Evolutionary conservation across 2,797 vertebrate species (phyloP).

Genomic region (Schizothorax lantsangensis): DNA sequence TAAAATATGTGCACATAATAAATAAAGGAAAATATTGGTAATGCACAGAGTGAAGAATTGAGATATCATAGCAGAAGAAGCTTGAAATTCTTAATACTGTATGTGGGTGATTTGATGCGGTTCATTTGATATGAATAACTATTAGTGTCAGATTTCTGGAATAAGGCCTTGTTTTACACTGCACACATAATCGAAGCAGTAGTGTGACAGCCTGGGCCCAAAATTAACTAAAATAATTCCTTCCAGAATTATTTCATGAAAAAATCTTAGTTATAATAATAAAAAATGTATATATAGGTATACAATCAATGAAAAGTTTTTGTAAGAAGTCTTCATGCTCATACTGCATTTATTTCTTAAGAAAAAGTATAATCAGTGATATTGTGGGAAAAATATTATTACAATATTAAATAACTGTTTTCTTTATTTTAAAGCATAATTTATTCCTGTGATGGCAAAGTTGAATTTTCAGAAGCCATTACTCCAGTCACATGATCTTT

Average conservation of each 20-base stretch:
- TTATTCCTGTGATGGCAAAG: background rate
- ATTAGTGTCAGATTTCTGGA: constrained; percentile 11
- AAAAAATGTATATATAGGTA: background rate
- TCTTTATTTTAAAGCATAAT: background rate
- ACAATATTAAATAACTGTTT: background rate
- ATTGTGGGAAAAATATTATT: background rate
- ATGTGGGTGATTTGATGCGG: constrained; percentile 4
- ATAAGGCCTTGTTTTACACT: background rate
- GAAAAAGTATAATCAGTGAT: background rate
- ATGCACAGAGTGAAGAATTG: background rate
- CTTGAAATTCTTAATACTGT: background rate
- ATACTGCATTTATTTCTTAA: background rate
- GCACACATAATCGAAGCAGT: background rate
- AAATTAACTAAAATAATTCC: background rate
- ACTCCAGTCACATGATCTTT: background rate
- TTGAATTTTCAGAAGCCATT: background rate
- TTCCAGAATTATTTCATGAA: background rate
- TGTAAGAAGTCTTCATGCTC: background rate
- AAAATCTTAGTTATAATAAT: background rate
- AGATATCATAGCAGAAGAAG: background rate
- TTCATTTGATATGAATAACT: constrained; percentile 5
- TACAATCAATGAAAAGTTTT: background rate
- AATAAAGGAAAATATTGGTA: constrained; percentile 30
- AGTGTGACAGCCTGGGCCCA: background rate
- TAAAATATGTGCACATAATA: constrained; percentile 23